Evolutionary conservation across 2,797 vertebrate genomes (phyloP), one percentile per base, ranked within the genome.

Genomic region (Mallotus villosus): DNA sequence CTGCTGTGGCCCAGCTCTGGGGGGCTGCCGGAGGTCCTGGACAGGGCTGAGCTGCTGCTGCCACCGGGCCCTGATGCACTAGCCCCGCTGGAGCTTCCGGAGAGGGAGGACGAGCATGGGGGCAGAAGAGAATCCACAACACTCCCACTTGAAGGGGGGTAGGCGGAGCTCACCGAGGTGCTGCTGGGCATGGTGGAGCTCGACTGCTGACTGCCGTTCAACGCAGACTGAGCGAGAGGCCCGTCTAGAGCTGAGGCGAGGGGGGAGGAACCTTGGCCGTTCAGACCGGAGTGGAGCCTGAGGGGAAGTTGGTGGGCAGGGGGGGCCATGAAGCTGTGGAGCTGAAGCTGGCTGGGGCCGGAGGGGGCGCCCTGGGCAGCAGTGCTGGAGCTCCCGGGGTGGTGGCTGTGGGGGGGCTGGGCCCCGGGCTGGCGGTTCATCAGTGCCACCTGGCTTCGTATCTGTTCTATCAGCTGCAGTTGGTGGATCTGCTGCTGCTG

Each of bases 401-500:
- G 77, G 81, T 92, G 91, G 83, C 83, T 94, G 67, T 96, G 89
- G 3, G 94, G 84, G 0, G 95, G 90, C 77, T 96, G 92, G 29
- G 94, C 78, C 55, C 84, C 78, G 0, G 95, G 86, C 80, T 95
- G 96, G 72, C 96, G 95, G 87, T 95, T 97, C 95, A 99, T 99
- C 87, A 97, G 90, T 1, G 96, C 95, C 85, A 99, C 97, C 82
- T 99, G 98, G 84, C 95, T 98, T 70, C 96, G 96, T 81, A 99
- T 99, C 90, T 99, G 97, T 88, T 99, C 98, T 1, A 99, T 99
- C 62, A 99, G 92, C 93, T 99, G 97, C 77, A 99, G 93, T 91
- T 99, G 98, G 86, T 97, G 97, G 63, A 99, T 96, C 87, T 99
- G 98, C 86, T 99, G 98, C 88, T 99, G 98, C 87, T 99, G 97